Evolutionary conservation across 2,113 vertebrate species (phyloP).

Genomic region (Monarcha castaneiventris): DNA sequence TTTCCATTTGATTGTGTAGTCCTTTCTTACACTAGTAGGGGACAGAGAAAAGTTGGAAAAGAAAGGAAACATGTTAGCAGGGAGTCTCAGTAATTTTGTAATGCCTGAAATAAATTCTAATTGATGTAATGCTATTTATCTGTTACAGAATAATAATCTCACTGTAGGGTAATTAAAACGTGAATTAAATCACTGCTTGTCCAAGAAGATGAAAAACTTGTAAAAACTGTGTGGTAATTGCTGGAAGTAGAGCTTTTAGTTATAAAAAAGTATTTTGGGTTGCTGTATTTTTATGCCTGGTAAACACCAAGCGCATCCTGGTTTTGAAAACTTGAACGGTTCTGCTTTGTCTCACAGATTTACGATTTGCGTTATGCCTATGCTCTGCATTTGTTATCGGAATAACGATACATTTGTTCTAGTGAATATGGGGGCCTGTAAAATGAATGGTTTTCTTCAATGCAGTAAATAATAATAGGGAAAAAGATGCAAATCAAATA

Average conservation of each 20-base stretch:
- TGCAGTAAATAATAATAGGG: neutral
- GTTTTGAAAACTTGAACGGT: neutral
- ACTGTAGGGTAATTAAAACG: neutral
- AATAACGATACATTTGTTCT: neutral
- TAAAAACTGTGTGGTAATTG: neutral
- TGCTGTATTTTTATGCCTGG: neutral
- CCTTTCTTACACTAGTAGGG: neutral
- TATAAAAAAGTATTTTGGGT: neutral
- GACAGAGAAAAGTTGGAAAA: neutral
- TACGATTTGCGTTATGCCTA: neutral
- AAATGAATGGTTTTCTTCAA: neutral
- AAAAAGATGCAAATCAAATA: neutral
- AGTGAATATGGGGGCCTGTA: neutral
- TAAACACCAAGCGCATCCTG: neutral
- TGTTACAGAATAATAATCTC: neutral
- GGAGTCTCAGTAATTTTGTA: neutral
- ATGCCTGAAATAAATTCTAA: conserved; percentile 14
- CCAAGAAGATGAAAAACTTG: neutral
- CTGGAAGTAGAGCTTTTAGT: neutral
- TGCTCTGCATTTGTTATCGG: neutral
- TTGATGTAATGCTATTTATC: conserved; percentile 24
- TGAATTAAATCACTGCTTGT: conserved; percentile 13
- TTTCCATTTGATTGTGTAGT: neutral
- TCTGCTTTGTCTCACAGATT: neutral
- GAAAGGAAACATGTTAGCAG: neutral